These are phyloP conservation scores for Acrocephalus kingi DNA, from an alignment of 2,113 vertebrate species.

Conservation along the genomic window DNA sequence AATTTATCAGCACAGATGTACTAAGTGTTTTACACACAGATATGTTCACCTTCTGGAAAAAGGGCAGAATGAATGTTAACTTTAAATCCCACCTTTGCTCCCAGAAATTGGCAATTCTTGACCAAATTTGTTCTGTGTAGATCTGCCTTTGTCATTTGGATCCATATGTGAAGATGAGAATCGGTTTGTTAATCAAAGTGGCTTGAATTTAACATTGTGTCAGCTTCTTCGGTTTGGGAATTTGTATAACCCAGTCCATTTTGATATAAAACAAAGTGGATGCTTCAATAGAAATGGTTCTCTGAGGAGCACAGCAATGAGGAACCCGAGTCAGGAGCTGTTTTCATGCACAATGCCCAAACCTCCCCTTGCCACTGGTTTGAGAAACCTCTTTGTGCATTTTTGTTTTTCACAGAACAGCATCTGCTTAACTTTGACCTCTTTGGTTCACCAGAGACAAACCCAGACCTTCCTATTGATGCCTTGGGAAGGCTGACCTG, in stretches of 20 bases:
- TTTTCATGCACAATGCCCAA: background rate
- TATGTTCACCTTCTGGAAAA: background rate
- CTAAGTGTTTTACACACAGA: background rate
- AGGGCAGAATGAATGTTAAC: background rate
- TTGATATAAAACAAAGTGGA: background rate
- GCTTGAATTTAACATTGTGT: background rate
- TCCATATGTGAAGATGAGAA: background rate
- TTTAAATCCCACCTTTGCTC: background rate
- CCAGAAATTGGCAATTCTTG: background rate
- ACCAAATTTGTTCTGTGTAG: background rate
- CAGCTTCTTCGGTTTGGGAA: background rate
- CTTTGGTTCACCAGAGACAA: background rate
- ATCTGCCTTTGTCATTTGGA: background rate
- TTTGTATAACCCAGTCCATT: background rate
- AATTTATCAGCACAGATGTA: background rate
- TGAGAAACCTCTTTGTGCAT: background rate
- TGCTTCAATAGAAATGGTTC: rapidly evolving
- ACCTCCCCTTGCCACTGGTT: background rate
- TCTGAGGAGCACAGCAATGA: background rate
- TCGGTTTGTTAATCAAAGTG: background rate
- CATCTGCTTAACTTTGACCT: background rate
- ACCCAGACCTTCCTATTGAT: background rate
- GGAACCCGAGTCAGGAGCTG: background rate
- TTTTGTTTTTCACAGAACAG: background rate
- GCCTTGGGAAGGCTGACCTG: no score